Evolutionary conservation across 2,797 vertebrate genomes (phyloP).

Genomic region (Molossus molossus): DNA sequence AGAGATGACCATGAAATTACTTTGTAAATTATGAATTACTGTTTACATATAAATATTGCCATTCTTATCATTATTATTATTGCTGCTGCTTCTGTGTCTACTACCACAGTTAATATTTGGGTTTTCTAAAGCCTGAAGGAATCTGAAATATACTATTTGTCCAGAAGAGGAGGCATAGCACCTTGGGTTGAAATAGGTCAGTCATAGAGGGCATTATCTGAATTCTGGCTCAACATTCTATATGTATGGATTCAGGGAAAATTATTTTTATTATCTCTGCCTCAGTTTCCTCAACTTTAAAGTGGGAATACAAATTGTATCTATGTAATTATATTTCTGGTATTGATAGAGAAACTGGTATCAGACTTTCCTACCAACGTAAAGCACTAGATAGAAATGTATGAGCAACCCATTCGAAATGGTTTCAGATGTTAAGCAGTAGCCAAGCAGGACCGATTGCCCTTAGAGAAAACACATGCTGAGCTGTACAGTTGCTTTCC

Average conservation of each 20-base stretch:
- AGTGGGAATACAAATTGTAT: not conserved
- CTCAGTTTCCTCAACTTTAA: not conserved
- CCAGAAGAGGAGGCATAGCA: not conserved
- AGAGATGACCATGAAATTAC: not conserved
- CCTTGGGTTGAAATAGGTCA: not conserved
- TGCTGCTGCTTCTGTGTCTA: not conserved
- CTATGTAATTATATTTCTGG: not conserved
- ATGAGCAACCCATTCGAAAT: not conserved
- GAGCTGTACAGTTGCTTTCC: not conserved
- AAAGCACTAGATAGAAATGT: conserved; percentile 17
- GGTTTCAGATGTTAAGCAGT: not conserved
- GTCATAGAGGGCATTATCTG: not conserved
- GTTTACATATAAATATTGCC: not conserved
- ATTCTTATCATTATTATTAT: not conserved
- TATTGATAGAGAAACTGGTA: not conserved
- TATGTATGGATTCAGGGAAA: not conserved
- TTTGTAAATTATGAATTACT: conserved; percentile 1
- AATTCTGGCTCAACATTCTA: not conserved
- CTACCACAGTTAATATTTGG: not conserved
- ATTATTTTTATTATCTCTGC: conserved; percentile 37
- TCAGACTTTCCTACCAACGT: not conserved
- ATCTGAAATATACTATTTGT: not conserved
- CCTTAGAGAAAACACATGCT: not conserved
- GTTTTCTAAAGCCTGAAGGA: not conserved
- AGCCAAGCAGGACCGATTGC: not conserved